Evolutionary conservation across 1,140 invertebrate genomes (phyloP).

Genomic region (Panulirus ornatus): DNA sequence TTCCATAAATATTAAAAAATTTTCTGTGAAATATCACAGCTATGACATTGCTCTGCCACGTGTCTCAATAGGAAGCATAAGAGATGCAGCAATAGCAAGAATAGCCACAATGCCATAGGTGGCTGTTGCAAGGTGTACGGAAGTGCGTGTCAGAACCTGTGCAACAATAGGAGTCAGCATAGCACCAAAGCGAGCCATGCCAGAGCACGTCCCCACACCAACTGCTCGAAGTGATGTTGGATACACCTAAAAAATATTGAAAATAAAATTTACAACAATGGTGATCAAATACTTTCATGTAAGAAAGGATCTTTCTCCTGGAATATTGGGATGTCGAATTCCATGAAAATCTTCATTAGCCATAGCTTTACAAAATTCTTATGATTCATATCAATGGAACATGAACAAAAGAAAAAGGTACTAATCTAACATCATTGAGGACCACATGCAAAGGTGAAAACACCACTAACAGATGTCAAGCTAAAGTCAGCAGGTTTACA

Average conservation of each 20-base stretch:
- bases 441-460: too few species aligned
- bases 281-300: too few species aligned
- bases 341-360: too few species aligned
- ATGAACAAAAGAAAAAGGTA: background rate
- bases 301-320: too few species aligned
- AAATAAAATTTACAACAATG: too few species aligned
- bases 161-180: constrained; percentile 96
- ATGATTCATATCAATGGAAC: background rate
- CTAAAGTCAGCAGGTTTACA: too few species aligned
- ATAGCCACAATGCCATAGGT: constrained; percentile 86
- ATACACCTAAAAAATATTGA: constrained; percentile 85
- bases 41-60: constrained; percentile 83
- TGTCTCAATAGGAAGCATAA: constrained; percentile 89
- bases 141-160: constrained; percentile 82
- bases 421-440: too few species aligned
- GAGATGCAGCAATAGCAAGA: constrained; percentile 85
- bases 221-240: constrained; percentile 92
- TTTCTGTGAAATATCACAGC: too few species aligned
- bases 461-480: too few species aligned
- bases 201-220: constrained; percentile 92
- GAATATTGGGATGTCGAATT: too few species aligned
- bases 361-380: too few species aligned
- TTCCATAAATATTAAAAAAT: too few species aligned
- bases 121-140: constrained; percentile 82
- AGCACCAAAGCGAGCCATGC: constrained; percentile 93